Percentiles rank a stretch among this genome's conserved stretches.
phyloP scores from a whole-genome alignment of 1,140 invertebrate genomes.

The Sinella curviseta region DNA sequence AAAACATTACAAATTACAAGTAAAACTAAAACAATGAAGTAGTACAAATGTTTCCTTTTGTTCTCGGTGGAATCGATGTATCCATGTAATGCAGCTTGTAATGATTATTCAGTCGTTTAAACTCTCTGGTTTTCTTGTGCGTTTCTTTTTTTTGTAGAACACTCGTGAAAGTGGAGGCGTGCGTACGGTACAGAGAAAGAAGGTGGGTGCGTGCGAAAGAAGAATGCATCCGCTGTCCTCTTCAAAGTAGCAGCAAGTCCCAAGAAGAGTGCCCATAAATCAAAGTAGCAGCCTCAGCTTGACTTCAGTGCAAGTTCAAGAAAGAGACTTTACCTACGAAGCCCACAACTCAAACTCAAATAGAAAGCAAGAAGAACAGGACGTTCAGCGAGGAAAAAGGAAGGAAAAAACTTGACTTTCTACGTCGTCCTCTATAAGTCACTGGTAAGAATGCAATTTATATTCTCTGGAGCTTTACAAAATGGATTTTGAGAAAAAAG shows the following conservation, averaged over 20 bases:
- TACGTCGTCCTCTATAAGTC: not conserved
- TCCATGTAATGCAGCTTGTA: not conserved
- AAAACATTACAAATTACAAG: too few relatives aligned
- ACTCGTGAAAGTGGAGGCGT: not conserved
- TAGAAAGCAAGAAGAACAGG: not conserved
- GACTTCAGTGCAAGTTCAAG: not conserved
- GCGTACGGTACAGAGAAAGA: not conserved
- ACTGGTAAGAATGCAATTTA: constrained; percentile 24
- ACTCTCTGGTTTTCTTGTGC: not conserved
- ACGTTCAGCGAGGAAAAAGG: not conserved
- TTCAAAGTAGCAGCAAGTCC: not conserved
- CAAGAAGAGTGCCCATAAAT: constrained; percentile 4
- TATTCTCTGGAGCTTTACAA: not conserved
- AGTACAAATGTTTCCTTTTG: too few relatives aligned
- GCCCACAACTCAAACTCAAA: not conserved
- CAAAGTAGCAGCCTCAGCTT: not conserved
- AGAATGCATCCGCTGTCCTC: not conserved
- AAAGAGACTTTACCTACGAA: not conserved
- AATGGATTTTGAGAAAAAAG: constrained; percentile 9
- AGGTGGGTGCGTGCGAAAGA: not conserved
- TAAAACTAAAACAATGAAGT: too few relatives aligned
- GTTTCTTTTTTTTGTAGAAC: not conserved
- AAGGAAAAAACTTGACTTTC: constrained; percentile 11
- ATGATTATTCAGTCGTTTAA: not conserved
- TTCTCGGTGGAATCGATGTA: not conserved